Percentiles rank a stretch among this genome's conserved stretches.
Evolutionary conservation across 2,797 vertebrate species (phyloP).

Genomic region (Lophius americanus): DNA sequence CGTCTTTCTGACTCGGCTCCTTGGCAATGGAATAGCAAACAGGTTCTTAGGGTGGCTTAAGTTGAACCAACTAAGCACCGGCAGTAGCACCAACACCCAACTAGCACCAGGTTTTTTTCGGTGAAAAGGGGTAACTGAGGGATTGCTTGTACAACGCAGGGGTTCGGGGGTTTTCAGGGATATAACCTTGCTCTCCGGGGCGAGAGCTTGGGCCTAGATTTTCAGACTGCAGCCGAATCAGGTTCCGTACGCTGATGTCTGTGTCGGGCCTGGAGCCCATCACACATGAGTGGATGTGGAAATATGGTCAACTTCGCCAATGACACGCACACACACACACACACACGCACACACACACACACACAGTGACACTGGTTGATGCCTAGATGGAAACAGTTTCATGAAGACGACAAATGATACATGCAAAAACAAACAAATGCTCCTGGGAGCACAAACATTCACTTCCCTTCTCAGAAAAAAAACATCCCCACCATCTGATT

Average conservation of each 20-base stretch:
- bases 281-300: conserved; percentile 21
- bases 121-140: too few relatives aligned
- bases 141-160: too few relatives aligned
- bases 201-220: background rate
- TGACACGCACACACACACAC: conserved; percentile 1
- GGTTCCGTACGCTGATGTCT: conserved; percentile 7
- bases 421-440: conserved; percentile 25
- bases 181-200: too few relatives aligned
- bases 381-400: conserved; percentile 1
- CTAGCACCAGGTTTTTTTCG: too few relatives aligned
- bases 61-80: too few relatives aligned
- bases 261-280: conserved; percentile 14
- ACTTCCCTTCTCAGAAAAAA: conserved; percentile 19
- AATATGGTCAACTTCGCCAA: conserved; percentile 30
- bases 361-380: background rate
- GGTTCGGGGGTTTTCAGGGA: too few relatives aligned
- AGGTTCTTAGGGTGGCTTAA: too few relatives aligned
- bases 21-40: too few relatives aligned
- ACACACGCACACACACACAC: background rate
- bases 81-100: too few relatives aligned
- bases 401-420: conserved; percentile 12
- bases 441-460: conserved; percentile 23
- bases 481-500: conserved; percentile 24
- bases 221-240: conserved; percentile 2
- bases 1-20: too few relatives aligned